Evolutionary conservation across 1,140 invertebrate species (phyloP), one percentile per base, ranked within the genome.

Genomic region (Phymastichus coffea): DNA sequence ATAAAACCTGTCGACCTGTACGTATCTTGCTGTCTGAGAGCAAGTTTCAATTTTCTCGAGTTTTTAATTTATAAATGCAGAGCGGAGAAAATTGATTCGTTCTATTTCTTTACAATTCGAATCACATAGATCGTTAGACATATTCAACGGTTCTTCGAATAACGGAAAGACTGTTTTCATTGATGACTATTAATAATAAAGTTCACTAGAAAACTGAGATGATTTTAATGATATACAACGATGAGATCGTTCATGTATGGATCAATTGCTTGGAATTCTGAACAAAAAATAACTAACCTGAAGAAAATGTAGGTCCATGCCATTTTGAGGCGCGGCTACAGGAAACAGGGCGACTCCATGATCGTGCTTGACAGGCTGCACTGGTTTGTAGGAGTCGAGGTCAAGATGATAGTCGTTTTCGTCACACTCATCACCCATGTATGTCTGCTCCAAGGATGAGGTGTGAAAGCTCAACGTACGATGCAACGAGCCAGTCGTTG

Each of bases 341-440:
- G 80, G 92, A 59, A 96, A 91, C 76, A 95, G 87, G 52, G 90
- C 88, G 40, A 96, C 89, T 1, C 90, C 90, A 70, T 95, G 94
- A 68, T 95, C 93, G 70, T 89, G 86, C n/a, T 85, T 81, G 33
- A 94, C 72, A 0, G 90, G 86, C 71, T 94, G 91, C 22, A 96
- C 89, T 12, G 94, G 93, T 68, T 87, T 87, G 77, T 95, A 96
- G 2, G 86, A 85, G 54, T 91, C 89, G 57, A 86, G 80, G 72
- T 91, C 88, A 56, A 88, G 79, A 69, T 87, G 86, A 72, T 88
- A 88, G 61, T 87, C 84, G 60, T 77, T 76, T 58, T 82, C 79
- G 68, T 84, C 83, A 57, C 79, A 79, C 67, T 84, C 83, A 47
- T 83, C 82, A 37, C 75, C 60, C 68, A 82, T 79, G 64, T 82